Conservation (phyloP, 2,888 invertebrate species). For the Chaetogeoica ovagalla region DNA sequence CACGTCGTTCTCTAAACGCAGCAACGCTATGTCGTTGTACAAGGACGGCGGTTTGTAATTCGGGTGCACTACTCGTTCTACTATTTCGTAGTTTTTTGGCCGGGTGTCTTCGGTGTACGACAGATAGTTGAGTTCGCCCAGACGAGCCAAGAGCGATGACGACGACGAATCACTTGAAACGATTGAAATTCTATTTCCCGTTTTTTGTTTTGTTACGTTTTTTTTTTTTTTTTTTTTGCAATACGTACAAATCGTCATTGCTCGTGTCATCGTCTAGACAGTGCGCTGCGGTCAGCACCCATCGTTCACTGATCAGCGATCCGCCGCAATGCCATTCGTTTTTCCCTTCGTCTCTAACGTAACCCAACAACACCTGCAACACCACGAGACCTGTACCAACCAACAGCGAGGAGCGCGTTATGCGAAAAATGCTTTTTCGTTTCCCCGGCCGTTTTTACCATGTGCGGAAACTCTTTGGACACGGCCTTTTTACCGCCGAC, state of each 20-base stretch:
- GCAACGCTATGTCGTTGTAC: constrained; percentile 70
- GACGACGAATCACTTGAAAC: too few relatives aligned
- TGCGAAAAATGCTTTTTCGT: too few relatives aligned
- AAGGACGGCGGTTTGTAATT: constrained; percentile 64
- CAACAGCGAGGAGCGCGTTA: too few relatives aligned
- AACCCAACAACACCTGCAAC: constrained; percentile 19
- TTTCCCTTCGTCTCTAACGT: not conserved
- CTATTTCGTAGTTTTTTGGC: constrained; percentile 63
- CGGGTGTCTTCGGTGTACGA: constrained; percentile 62
- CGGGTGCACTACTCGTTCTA: constrained; percentile 64
- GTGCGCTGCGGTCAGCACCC: constrained; percentile 32
- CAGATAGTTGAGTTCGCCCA: constrained; percentile 41
- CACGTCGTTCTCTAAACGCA: constrained; percentile 64
- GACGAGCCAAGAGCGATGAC: constrained; percentile 55
- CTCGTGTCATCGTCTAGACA: not conserved
- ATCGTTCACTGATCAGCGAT: constrained; percentile 25
- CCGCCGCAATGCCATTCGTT: constrained; percentile 25
- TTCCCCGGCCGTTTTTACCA: constrained; percentile 3
- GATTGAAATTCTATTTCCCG: too few relatives aligned
- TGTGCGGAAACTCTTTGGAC: constrained; percentile 50
- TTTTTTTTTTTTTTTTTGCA: too few relatives aligned
- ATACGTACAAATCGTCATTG: too few relatives aligned
- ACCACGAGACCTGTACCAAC: too few relatives aligned
- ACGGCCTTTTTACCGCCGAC: constrained; percentile 20
- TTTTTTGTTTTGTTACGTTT: too few relatives aligned